phyloP scores from a whole-genome alignment of 30 jellyfish, hydroid and myxozoan species.

The Catostylus mosaicus region DNA sequence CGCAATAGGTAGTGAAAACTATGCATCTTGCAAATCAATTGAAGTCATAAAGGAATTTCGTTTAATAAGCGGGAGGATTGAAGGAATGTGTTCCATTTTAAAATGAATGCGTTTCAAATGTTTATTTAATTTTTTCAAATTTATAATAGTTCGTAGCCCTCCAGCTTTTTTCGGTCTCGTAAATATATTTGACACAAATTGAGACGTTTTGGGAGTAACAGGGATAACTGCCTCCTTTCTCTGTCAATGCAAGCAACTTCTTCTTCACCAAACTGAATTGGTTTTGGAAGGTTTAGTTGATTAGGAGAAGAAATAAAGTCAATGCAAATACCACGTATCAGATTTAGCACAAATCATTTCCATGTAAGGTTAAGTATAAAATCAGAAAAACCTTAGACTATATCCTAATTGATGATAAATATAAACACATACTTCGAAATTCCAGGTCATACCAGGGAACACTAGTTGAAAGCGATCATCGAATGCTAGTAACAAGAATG shows the following conservation, averaged over 20 bases:
- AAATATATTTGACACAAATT: constrained; percentile 4
- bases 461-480: no score
- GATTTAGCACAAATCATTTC: background rate
- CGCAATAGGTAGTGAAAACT: background rate
- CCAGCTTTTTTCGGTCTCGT: constrained; percentile 13
- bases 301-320: background rate
- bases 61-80: background rate
- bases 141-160: constrained; percentile 1
- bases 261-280: constrained; percentile 21
- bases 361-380: background rate
- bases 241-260: background rate
- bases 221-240: background rate
- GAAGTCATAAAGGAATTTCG: constrained; percentile 1
- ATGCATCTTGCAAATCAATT: constrained; percentile 1
- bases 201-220: background rate
- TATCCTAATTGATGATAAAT: no score
- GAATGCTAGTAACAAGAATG: no score
- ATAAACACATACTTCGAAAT: no score
- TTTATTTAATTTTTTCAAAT: background rate
- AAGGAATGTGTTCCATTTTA: constrained; percentile 10
- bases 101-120: background rate
- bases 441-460: no score
- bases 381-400: no score
- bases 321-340: background rate
- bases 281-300: background rate